Percentiles rank a stretch among this genome's conserved stretches.
These are phyloP conservation scores for Amorpha juglandis DNA, from an alignment of 2,888 invertebrate species.

Conservation along the genomic window DNA sequence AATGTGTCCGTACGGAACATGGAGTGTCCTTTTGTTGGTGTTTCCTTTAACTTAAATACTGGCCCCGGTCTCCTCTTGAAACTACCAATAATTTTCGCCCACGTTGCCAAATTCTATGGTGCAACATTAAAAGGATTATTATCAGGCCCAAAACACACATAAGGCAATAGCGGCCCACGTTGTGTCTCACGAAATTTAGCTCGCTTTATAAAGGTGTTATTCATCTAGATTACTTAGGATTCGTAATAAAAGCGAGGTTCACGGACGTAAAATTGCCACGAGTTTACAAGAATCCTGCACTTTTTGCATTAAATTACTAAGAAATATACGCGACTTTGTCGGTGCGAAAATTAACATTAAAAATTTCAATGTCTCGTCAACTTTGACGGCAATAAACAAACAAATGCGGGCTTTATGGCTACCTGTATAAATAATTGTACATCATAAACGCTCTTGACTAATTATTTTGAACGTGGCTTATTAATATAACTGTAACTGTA, in stretches of 20 bases:
- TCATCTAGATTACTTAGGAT: constrained; percentile 75
- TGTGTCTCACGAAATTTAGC: constrained; percentile 62
- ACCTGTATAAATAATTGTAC: constrained; percentile 63
- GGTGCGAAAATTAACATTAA: constrained; percentile 72
- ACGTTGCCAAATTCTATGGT: constrained; percentile 70
- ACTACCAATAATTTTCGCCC: constrained; percentile 69
- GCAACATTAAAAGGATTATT: constrained; percentile 64
- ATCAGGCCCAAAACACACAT: constrained; percentile 57
- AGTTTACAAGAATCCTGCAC: constrained; percentile 72
- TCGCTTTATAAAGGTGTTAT: constrained; percentile 71
- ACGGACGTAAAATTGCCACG: constrained; percentile 62
- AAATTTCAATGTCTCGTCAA: constrained; percentile 65
- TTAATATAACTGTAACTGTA: constrained; percentile 38
- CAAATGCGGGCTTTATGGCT: constrained; percentile 65
- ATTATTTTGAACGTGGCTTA: constrained; percentile 37
- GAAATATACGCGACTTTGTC: constrained; percentile 61
- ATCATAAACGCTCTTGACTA: constrained; percentile 49
- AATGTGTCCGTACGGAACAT: constrained; percentile 52
- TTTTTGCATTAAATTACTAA: constrained; percentile 75
- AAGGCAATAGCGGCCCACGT: constrained; percentile 70
- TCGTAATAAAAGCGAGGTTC: constrained; percentile 70
- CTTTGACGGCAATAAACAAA: constrained; percentile 68
- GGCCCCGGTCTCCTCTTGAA: constrained; percentile 46
- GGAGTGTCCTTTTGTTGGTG: constrained; percentile 60
- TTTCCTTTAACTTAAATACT: constrained; percentile 55